Percentiles rank a stretch among this genome's conserved stretches.
phyloP scores from a whole-genome alignment of 2,113 vertebrate species.

The Embiotoca jacksoni region DNA sequence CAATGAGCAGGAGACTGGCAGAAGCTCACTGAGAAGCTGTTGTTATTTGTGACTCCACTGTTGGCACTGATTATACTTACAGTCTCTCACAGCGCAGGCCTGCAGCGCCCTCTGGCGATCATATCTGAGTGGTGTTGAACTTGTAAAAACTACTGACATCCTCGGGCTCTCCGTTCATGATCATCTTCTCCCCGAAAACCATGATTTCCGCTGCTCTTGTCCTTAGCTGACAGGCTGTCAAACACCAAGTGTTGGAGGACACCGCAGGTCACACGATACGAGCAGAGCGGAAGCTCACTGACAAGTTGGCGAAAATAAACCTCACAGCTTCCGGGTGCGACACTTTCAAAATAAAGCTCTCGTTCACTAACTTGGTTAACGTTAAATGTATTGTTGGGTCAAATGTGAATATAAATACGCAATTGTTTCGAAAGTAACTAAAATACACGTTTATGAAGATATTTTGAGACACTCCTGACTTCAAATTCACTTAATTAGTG shows the following conservation, averaged over 20 bases:
- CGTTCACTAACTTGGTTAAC: too few relatives aligned
- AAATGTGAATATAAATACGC: not conserved
- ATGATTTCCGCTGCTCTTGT: constrained; percentile 56
- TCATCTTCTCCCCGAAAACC: constrained; percentile 84
- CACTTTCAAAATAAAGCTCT: constrained; percentile 45
- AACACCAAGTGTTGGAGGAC: constrained; percentile 59
- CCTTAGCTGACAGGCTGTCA: constrained; percentile 30
- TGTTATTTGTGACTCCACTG: not conserved
- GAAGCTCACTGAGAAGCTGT: not conserved
- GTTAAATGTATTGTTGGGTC: too few relatives aligned
- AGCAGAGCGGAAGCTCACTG: not conserved
- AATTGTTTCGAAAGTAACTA: too few relatives aligned
- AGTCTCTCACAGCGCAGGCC: constrained; percentile 86
- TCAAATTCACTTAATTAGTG: too few relatives aligned
- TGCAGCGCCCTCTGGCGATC: constrained; percentile 74
- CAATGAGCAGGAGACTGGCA: not conserved
- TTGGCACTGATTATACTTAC: constrained; percentile 75
- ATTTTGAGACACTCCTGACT: too few relatives aligned
- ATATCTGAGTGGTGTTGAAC: not conserved
- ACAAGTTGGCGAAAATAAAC: not conserved
- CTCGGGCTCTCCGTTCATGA: constrained; percentile 82
- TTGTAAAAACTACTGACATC: constrained; percentile 55
- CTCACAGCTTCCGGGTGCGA: not conserved
- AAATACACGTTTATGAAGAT: too few relatives aligned
- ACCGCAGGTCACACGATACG: constrained; percentile 57